Evolutionary conservation across 2,797 vertebrate species (phyloP), one percentile per base, ranked within the genome.

Genomic region (Gymnoscopelus microlampas): DNA sequence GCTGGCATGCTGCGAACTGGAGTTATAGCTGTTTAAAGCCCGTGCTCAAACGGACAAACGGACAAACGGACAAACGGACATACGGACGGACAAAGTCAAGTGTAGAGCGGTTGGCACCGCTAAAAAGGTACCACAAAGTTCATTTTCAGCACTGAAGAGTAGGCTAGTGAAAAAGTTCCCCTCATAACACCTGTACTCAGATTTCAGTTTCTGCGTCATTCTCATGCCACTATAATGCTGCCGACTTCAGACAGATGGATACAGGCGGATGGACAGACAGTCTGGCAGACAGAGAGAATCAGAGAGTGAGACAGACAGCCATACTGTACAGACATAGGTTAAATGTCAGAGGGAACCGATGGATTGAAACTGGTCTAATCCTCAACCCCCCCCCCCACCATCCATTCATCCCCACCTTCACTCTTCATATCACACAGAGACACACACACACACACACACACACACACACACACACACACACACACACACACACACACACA

Each of bases 331-430:
- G 47, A 53, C 49, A 9, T 47, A 68, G 64, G 68, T 80, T 76
- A 73, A 70, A 68, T 70, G 74, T 72, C 62, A 19, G 48, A 81
- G 63, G 13, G 77, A 53, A 66, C 19, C 63, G 3, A 14, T 35
- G 5, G 56, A 48, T 29, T 66, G 63, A 14, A 32, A 56, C 71
- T 53, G 61, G 55, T 53, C 19, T 79, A 79, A 75, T 73, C 66
- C 24, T 19, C 15, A 56, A 24, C 53, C 47, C 53, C 8, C 66
- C 24, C 55, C 12, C 50, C 2, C 50, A 50, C 48, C 48, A 51
- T 15, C n/a, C 50, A 51, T 15, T 51, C 49, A 51, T 15, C 12
- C 50, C 12, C 50, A 51, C 50, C 12, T 15, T 54, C 32, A 53
- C 62, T 39, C 24, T 12, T 64, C 62, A 64, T 54, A 53, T 53